A percentile compares a stretch with the other conserved stretches of the same genome.
Conservation (phyloP, 2,888 invertebrate species). For the Elmis aenea region DNA sequence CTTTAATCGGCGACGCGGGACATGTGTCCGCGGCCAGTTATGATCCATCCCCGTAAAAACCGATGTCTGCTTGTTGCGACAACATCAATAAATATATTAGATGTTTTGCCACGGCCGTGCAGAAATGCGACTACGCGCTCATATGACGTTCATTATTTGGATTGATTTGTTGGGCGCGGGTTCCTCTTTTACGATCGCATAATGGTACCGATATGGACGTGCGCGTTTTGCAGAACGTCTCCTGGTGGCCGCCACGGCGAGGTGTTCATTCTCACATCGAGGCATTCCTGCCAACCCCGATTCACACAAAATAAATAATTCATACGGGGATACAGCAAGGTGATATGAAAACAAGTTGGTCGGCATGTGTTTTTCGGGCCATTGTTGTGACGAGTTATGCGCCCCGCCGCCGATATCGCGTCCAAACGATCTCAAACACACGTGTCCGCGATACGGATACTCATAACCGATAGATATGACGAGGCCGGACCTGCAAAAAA, state of each 20-base stretch:
- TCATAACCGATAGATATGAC: constrained; percentile 37
- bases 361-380: constrained; percentile 43
- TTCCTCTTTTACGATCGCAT: constrained; percentile 20
- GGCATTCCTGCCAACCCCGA: constrained; percentile 29
- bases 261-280: constrained; percentile 34
- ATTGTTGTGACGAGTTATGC: constrained; percentile 45
- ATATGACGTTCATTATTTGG: constrained; percentile 25
- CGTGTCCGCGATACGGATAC: constrained; percentile 39
- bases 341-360: constrained; percentile 44
- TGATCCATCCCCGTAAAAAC: constrained; percentile 32
- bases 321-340: constrained; percentile 40
- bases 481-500: constrained; percentile 19
- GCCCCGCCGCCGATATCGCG: constrained; percentile 40
- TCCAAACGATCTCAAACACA: constrained; percentile 38
- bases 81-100: constrained; percentile 36
- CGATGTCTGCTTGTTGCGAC: constrained; percentile 30
- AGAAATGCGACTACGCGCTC: constrained; percentile 17
- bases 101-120: constrained; percentile 29
- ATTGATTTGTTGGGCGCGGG: constrained; percentile 24
- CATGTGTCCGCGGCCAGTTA: constrained; percentile 30
- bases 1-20: constrained; percentile 26
- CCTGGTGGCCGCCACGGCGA: constrained; percentile 28
- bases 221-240: constrained; percentile 21
- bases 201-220: constrained; percentile 22
- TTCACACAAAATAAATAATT: constrained; percentile 42